phyloP scores from a whole-genome alignment of 1,140 invertebrate species.

The Rhynchophorus ferrugineus region DNA sequence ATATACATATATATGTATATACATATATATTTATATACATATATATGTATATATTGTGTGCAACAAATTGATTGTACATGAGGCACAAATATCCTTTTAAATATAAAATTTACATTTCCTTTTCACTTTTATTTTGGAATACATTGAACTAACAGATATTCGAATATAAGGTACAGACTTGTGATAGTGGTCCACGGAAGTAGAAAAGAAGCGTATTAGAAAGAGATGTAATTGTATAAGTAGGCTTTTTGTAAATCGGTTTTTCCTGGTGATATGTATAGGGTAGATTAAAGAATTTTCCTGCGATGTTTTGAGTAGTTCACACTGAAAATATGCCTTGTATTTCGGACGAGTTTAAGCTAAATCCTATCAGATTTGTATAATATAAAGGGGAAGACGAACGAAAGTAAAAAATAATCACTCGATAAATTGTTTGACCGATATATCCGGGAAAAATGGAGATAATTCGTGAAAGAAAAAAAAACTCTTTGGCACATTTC shows the following conservation, averaged over 20 bases:
- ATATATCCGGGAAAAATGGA: no score
- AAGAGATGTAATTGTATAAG: not conserved
- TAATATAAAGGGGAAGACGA: no score
- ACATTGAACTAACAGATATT: slow-evolving; percentile 1
- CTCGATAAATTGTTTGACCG: no score
- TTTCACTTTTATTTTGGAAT: not conserved
- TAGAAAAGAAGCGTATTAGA: slow-evolving; percentile 15
- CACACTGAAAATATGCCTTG: no score
- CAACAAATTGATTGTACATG: slow-evolving; percentile 16
- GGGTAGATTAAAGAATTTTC: not conserved
- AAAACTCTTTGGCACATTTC: no score
- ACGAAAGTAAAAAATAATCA: no score
- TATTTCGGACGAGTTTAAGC: no score
- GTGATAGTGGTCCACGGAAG: slow-evolving; percentile 16
- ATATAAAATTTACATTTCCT: slow-evolving; percentile 5
- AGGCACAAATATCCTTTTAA: slow-evolving; percentile 10
- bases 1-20: no score
- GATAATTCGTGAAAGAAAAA: no score
- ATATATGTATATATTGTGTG: slow-evolving; percentile 6
- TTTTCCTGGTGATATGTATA: slow-evolving; percentile 19
- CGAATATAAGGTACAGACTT: slow-evolving; percentile 14
- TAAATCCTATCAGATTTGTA: no score
- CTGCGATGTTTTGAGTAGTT: no score
- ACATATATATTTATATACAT: no score
- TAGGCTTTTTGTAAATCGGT: slow-evolving; percentile 6